These are phyloP conservation scores for Aegotheles bennettii DNA, from an alignment of 2,113 vertebrate species.

Conservation along the genomic window DNA sequence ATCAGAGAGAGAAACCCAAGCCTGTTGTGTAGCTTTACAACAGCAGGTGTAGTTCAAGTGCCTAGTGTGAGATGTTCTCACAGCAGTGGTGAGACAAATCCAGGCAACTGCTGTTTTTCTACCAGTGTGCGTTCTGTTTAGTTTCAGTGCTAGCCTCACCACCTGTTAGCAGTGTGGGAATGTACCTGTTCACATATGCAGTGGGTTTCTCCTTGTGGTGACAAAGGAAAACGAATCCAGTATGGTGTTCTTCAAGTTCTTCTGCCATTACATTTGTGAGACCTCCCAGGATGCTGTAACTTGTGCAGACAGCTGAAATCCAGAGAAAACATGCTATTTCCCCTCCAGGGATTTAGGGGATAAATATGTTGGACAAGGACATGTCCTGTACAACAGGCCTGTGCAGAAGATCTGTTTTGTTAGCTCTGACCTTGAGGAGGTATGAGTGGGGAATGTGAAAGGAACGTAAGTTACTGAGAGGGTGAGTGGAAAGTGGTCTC, in stretches of 20 bases:
- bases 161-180: background rate
- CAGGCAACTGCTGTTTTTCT: background rate
- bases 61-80: background rate
- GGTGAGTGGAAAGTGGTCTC: conserved; percentile 17
- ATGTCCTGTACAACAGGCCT: background rate
- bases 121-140: background rate
- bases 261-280: background rate
- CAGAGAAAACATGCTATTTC: background rate
- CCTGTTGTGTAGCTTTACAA: background rate
- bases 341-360: background rate
- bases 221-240: background rate
- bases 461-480: background rate
- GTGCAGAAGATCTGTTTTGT: background rate
- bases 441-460: background rate
- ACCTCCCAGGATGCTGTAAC: background rate
- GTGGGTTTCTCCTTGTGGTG: background rate
- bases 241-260: background rate
- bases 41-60: background rate
- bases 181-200: background rate
- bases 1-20: background rate
- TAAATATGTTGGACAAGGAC: background rate
- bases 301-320: background rate
- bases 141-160: background rate
- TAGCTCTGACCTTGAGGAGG: conserved; percentile 6
- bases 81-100: background rate